Evolutionary conservation across 2,888 invertebrate genomes (phyloP).

Genomic region (Pachymerium ferrugineum): DNA sequence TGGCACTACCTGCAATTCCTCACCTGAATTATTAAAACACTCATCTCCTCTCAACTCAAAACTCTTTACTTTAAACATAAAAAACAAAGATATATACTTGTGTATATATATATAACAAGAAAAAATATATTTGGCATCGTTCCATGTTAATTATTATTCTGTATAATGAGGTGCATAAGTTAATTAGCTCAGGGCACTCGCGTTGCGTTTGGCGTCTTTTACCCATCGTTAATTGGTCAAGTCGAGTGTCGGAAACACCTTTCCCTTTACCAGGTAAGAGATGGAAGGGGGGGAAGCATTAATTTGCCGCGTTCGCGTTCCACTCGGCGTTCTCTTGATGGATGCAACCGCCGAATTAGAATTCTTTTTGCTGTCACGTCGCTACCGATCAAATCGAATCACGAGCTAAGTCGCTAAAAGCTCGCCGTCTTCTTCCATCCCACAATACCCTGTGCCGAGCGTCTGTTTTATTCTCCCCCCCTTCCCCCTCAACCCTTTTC

Average conservation of each 20-base stretch:
- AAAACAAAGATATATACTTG: not conserved
- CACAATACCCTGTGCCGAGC: not conserved
- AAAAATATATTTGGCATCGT: not conserved
- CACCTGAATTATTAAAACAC: not conserved
- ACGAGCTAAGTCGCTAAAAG: conserved; percentile 2
- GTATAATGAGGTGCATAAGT: not conserved
- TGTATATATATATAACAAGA: not conserved
- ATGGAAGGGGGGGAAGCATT: not conserved
- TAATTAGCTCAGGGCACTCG: not conserved
- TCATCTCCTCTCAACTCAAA: not conserved
- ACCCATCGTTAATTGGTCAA: conserved; percentile 2
- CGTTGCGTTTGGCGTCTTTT: too few species aligned
- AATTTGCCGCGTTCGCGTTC: not conserved
- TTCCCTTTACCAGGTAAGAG: not conserved
- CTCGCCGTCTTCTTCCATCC: not conserved
- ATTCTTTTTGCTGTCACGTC: not conserved
- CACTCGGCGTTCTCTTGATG: not conserved
- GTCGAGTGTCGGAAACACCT: not conserved
- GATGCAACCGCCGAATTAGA: conserved; percentile 2
- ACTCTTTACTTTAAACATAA: not conserved
- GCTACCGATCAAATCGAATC: not conserved
- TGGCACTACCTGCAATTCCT: not conserved
- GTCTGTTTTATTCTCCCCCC: not conserved
- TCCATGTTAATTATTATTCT: not conserved
- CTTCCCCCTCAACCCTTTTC: not conserved